Conservation (phyloP, 2,113 vertebrate species). For the Corythaixoides concolor region DNA sequence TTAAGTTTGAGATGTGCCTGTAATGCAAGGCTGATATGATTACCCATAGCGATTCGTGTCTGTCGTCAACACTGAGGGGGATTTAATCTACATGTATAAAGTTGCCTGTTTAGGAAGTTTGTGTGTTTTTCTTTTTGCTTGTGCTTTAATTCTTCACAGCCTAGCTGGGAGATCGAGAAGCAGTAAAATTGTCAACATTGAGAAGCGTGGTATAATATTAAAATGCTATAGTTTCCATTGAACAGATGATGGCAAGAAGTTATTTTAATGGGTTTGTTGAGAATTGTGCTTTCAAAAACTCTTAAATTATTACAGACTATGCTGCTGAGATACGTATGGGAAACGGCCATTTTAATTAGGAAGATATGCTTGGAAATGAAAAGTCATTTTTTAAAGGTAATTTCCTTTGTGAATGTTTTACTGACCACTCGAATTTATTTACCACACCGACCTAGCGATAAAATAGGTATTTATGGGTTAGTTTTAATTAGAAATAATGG, state of each 20-base stretch:
- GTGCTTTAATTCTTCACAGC: background rate
- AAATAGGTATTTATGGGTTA: conserved; percentile 83
- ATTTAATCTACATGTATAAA: background rate
- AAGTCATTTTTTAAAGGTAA: conserved; percentile 72
- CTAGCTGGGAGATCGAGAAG: background rate
- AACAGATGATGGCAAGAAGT: conserved; percentile 37
- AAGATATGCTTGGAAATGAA: conserved; percentile 70
- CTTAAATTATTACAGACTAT: conserved; percentile 48
- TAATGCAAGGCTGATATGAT: background rate
- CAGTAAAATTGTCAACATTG: conserved; percentile 7
- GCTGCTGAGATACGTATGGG: conserved; percentile 46
- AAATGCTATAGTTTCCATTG: conserved; percentile 25
- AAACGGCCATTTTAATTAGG: conserved; percentile 75
- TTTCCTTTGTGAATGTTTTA: conserved; percentile 72
- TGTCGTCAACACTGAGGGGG: background rate
- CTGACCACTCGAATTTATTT: conserved; percentile 83
- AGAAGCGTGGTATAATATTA: conserved; percentile 4
- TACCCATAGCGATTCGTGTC: background rate
- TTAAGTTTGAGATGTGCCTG: background rate
- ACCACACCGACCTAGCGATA: conserved; percentile 75
- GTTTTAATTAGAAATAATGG: conserved; percentile 94
- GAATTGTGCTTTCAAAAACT: conserved; percentile 51
- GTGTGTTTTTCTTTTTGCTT: background rate
- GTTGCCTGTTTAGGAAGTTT: background rate
- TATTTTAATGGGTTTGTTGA: conserved; percentile 42